Evolutionary conservation across 2,113 vertebrate species (phyloP), one percentile per base, ranked within the genome.

Genomic region (Chamaea fasciata): DNA sequence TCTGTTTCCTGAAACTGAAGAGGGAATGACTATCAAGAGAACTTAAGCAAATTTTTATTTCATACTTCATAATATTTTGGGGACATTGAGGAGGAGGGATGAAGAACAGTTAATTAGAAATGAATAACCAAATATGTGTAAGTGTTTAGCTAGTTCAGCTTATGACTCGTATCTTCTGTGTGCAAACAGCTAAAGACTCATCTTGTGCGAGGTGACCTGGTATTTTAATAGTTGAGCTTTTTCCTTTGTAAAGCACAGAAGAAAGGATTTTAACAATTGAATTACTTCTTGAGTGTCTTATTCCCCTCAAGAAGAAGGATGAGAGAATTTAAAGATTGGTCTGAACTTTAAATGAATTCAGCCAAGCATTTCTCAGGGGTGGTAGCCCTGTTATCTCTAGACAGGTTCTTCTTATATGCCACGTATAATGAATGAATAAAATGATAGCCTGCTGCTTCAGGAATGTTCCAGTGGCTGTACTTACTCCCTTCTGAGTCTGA

Each of bases 171-270:
- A 7, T 90, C 80, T 70, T 44, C 83, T 86, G 90, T 90, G 55
- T 94, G 81, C 95, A 95, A 96, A 94, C 83, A 91, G 62, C 28
- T 62, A 42, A 80, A 88, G 75, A 73, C 31, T 94, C 67, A 73
- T 80, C 59, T 96, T 95, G 23, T 6, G 17, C 55, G 53, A 65
- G 42, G 31, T 3, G 1, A 83, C 44, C 30, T 63, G 39, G 16
- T 77, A 44, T 94, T 96, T 94, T 83, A 77, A 56, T 63, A 86
- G 76, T 35, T 86, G 37, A 86, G 65, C 14, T 74, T 88, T 85
- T 90, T 88, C 37, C 35, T 92, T 41, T 77, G 35, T 81, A 62
- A 74, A 90, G 12, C 31, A 74, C 18, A 80, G 59, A 90, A 73
- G 18, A 94, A 94, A 86, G 10, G 18, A 74, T 70, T 90, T 83